These are phyloP conservation scores for Myodes glareolus DNA, from an alignment of 2,113 vertebrate genomes.

Conservation along the genomic window DNA sequence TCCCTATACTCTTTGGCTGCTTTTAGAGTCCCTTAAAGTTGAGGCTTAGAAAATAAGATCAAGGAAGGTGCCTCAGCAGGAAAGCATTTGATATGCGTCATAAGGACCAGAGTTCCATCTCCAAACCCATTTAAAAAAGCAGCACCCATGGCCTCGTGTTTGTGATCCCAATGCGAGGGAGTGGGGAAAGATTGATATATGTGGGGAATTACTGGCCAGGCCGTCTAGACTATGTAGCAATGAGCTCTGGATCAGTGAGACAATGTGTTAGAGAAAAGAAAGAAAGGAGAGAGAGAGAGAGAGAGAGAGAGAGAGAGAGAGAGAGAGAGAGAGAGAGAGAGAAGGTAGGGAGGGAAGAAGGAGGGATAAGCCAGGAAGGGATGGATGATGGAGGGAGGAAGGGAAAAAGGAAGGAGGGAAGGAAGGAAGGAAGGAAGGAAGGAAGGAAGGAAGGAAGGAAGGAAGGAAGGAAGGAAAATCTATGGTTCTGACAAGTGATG, in stretches of 20 bases:
- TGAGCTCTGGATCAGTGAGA: background rate
- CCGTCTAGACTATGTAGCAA: background rate
- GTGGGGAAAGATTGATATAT: background rate
- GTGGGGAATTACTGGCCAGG: background rate
- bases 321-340: rapidly evolving
- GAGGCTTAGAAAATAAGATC: background rate
- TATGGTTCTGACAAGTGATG: background rate
- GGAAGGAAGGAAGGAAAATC: background rate
- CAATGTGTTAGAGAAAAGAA: background rate
- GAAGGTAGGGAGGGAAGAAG: rapidly evolving
- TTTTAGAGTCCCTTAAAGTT: background rate
- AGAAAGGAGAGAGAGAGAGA: no score
- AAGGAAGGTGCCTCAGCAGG: background rate
- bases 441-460: background rate
- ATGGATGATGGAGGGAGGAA: no score
- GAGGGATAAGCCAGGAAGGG: no score
- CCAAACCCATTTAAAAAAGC: background rate
- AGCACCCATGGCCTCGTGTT: background rate
- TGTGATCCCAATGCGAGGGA: background rate
- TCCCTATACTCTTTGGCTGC: background rate
- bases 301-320: no score
- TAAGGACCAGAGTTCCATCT: background rate
- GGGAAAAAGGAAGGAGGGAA: no score
- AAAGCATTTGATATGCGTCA: background rate
- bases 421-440: no score